A percentile compares a stretch with the other conserved stretches of the same genome.
These are phyloP conservation scores for Drosophila nebulosa DNA, from an alignment of 1,140 invertebrate genomes.

Conservation along the genomic window DNA sequence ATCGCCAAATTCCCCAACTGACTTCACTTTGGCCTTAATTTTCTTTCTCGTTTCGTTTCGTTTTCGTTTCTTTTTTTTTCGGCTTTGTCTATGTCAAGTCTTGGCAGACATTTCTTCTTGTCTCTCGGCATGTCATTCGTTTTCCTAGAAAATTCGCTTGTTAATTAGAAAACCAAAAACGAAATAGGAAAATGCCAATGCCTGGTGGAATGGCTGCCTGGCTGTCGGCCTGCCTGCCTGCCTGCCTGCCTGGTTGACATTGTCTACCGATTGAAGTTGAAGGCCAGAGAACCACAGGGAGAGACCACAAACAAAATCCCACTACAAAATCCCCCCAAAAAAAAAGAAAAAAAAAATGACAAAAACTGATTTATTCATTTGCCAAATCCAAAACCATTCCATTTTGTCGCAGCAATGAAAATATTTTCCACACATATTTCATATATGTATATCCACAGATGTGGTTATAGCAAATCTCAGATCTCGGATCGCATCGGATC, in stretches of 20 bases:
- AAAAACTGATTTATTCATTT: constrained; percentile 60
- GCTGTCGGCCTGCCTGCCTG: background rate
- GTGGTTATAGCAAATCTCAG: background rate
- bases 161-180: constrained; percentile 58
- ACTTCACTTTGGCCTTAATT: constrained; percentile 32
- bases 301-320: background rate
- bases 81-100: constrained; percentile 29
- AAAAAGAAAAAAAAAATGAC: too few species aligned
- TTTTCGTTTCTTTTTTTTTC: constrained; percentile 42
- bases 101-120: constrained; percentile 13
- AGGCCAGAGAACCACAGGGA: constrained; percentile 48
- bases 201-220: constrained; percentile 1
- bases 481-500: background rate
- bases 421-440: constrained; percentile 6
- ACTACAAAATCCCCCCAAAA: constrained; percentile 33
- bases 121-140: constrained; percentile 34
- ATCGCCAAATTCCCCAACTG: background rate
- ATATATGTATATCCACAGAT: background rate
- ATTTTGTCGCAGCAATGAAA: constrained; percentile 20
- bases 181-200: constrained; percentile 51
- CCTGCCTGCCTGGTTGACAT: constrained; percentile 43
- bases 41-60: background rate
- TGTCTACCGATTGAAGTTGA: constrained; percentile 61
- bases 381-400: constrained; percentile 31
- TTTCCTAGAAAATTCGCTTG: constrained; percentile 35